A percentile compares a stretch with the other conserved stretches of the same genome.
These are phyloP conservation scores for Erpornis zantholeuca DNA, from an alignment of 2,113 vertebrate genomes.

Conservation along the genomic window DNA sequence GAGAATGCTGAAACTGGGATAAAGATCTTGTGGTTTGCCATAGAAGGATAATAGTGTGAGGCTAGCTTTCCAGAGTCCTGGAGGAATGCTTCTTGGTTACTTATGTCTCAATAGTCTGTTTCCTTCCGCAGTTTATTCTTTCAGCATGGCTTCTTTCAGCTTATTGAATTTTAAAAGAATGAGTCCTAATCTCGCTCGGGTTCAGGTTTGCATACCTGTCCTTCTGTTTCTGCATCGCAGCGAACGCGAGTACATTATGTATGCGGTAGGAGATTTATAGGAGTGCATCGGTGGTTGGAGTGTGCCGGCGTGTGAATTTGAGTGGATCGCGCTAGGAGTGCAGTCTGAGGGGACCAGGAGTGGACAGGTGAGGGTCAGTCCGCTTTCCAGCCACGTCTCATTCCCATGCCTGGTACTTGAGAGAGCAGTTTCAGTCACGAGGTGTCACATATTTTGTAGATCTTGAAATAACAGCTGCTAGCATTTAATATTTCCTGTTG, in stretches of 20 bases:
- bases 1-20: not conserved
- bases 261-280: not conserved
- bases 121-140: not conserved
- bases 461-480: not conserved
- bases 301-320: fast-evolving
- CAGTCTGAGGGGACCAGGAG: not conserved
- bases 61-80: not conserved
- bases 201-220: not conserved
- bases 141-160: not conserved
- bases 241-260: fast-evolving
- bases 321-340: not conserved
- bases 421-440: not conserved
- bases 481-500: not conserved
- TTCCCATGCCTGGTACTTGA: not conserved
- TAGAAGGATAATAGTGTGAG: not conserved
- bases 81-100: not conserved
- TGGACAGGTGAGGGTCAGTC: not conserved
- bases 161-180: not conserved
- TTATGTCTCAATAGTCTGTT: not conserved
- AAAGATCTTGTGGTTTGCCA: not conserved
- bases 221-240: fast-evolving
- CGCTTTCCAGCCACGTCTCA: fast-evolving
- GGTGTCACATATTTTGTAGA: not conserved
- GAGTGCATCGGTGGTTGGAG: fast-evolving
- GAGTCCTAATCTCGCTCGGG: not conserved